phyloP scores from a whole-genome alignment of 2,888 invertebrate genomes.

The Willowsia nigromaculata region DNA sequence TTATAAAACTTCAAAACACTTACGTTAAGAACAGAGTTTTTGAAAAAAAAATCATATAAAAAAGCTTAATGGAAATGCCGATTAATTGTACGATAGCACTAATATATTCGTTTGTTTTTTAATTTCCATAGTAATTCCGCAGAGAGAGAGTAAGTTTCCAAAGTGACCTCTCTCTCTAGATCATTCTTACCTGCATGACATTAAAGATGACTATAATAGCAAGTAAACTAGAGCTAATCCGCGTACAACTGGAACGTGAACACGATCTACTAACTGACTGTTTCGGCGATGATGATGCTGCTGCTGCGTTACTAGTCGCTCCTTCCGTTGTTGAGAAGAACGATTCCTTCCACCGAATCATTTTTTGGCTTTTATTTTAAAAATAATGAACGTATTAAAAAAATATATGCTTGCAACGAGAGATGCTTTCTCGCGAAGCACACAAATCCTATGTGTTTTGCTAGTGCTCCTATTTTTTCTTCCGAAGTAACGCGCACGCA shows the following conservation, averaged over 20 bases:
- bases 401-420: too few relatives aligned
- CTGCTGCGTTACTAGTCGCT: neutral
- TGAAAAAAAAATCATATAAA: too few relatives aligned
- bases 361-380: slow-evolving; percentile 59
- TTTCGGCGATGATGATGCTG: neutral
- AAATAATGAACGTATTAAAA: slow-evolving; percentile 6
- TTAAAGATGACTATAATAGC: slow-evolving; percentile 69
- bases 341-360: slow-evolving; percentile 67
- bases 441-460: neutral
- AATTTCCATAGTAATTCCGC: neutral
- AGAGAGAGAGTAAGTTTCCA: neutral
- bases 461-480: slow-evolving; percentile 28
- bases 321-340: neutral
- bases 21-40: too few relatives aligned
- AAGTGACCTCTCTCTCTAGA: slow-evolving; percentile 62
- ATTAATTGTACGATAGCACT: slow-evolving; percentile 49
- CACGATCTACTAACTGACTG: slow-evolving; percentile 25
- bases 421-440: slow-evolving; percentile 22
- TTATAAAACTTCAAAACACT: slow-evolving; percentile 34
- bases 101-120: slow-evolving; percentile 24
- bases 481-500: slow-evolving; percentile 41
- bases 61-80: slow-evolving; percentile 51
- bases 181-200: slow-evolving; percentile 63
- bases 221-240: slow-evolving; percentile 45
- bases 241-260: slow-evolving; percentile 11